A percentile compares a stretch with the other conserved stretches of the same genome.
phyloP scores from a whole-genome alignment of 2,797 vertebrate genomes.

The Danio tinwini region DNA sequence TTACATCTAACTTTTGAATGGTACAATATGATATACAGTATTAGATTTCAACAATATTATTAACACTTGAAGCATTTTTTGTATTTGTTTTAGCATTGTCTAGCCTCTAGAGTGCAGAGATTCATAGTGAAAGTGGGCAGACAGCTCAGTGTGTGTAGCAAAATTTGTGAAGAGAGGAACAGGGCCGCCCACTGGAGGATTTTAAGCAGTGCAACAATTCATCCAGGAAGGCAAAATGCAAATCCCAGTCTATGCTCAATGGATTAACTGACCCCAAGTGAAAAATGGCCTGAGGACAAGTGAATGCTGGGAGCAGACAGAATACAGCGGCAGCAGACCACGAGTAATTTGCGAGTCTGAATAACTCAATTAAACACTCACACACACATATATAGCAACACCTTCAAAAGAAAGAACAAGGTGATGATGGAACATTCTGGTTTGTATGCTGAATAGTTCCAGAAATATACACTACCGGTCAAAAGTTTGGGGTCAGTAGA shows the following conservation, averaged over 20 bases:
- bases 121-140: background rate
- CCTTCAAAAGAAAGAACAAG: too few relatives aligned
- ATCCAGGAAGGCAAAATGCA: background rate
- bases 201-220: background rate
- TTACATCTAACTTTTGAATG: too few relatives aligned
- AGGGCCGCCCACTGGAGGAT: conserved; percentile 11
- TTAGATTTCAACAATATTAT: too few relatives aligned
- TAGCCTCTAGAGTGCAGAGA: background rate
- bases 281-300: conserved; percentile 12
- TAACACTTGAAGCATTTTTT: too few relatives aligned
- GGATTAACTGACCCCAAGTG: background rate
- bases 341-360: conserved; percentile 38
- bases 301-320: conserved; percentile 22
- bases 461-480: too few relatives aligned
- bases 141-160: conserved; percentile 6
- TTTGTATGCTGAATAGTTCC: too few relatives aligned
- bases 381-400: too few relatives aligned
- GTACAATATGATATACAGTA: too few relatives aligned
- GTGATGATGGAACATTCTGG: too few relatives aligned
- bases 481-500: too few relatives aligned
- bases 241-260: background rate
- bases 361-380: conserved; percentile 30
- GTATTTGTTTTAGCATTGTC: too few relatives aligned
- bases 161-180: background rate
- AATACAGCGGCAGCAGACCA: conserved; percentile 23